Evolutionary conservation across 2,797 vertebrate genomes (phyloP).

Genomic region (Crenuchus spilurus): DNA sequence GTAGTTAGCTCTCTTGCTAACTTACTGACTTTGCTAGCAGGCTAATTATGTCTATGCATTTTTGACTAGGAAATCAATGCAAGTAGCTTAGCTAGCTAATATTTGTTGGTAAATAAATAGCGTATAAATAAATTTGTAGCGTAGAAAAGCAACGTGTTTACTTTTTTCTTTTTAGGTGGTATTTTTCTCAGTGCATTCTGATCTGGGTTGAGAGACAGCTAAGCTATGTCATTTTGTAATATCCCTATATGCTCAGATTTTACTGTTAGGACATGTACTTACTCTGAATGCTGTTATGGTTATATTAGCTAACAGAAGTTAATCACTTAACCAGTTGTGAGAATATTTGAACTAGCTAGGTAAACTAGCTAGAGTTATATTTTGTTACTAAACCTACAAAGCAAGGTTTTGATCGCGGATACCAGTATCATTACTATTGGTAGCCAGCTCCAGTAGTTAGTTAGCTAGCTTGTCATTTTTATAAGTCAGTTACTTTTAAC

Average conservation of each 20-base stretch:
- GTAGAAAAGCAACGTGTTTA: neutral
- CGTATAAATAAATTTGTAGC: neutral
- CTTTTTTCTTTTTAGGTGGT: constrained; percentile 17
- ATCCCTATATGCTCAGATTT: constrained; percentile 68
- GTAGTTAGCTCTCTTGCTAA: neutral
- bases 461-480: neutral
- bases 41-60: constrained; percentile 16
- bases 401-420: neutral
- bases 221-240: constrained; percentile 76
- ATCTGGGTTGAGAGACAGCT: constrained; percentile 46
- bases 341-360: constrained; percentile 51
- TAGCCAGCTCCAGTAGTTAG: constrained; percentile 8
- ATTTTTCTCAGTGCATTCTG: constrained; percentile 36
- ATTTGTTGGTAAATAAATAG: neutral
- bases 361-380: constrained; percentile 43
- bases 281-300: constrained; percentile 69
- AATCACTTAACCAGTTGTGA: constrained; percentile 42
- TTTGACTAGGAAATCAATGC: constrained; percentile 7
- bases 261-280: constrained; percentile 70
- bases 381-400: constrained; percentile 20
- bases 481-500: constrained; percentile 11
- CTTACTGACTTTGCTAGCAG: too few species aligned
- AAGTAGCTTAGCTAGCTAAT: neutral
- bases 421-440: neutral
- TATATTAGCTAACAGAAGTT: constrained; percentile 79